Evolutionary conservation across 2,797 vertebrate species (phyloP).

Genomic region (Clamator glandarius): DNA sequence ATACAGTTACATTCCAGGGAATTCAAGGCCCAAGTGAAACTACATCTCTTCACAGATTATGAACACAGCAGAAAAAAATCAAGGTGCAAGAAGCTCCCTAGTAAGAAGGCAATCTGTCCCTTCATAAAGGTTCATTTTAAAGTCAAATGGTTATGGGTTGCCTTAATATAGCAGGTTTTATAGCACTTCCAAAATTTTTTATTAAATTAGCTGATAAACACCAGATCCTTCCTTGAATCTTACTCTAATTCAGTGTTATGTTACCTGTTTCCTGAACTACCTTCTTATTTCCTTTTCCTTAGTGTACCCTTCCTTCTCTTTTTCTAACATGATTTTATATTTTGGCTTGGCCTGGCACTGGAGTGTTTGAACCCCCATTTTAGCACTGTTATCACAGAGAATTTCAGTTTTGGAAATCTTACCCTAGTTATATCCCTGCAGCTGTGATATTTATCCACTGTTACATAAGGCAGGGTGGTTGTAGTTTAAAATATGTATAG

Average conservation of each 20-base stretch:
- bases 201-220: background rate
- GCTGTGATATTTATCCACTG: background rate
- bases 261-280: background rate
- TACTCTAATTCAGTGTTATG: background rate
- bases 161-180: background rate
- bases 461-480: background rate
- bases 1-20: background rate
- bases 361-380: background rate
- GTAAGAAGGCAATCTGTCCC: background rate
- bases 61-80: background rate
- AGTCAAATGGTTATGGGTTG: background rate
- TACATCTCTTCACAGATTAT: background rate
- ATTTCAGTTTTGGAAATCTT: conserved; percentile 5
- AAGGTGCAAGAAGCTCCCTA: background rate
- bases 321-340: background rate
- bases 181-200: background rate
- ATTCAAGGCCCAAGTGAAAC: background rate
- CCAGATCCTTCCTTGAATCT: background rate
- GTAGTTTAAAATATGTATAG: conserved; percentile 21
- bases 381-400: background rate
- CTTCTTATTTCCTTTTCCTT: background rate
- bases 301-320: background rate
- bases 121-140: background rate
- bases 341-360: background rate
- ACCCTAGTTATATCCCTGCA: background rate